Base-by-base conservation (phyloP, 2,888 invertebrate genomes). In the Eristalis arbustorum region DNA sequence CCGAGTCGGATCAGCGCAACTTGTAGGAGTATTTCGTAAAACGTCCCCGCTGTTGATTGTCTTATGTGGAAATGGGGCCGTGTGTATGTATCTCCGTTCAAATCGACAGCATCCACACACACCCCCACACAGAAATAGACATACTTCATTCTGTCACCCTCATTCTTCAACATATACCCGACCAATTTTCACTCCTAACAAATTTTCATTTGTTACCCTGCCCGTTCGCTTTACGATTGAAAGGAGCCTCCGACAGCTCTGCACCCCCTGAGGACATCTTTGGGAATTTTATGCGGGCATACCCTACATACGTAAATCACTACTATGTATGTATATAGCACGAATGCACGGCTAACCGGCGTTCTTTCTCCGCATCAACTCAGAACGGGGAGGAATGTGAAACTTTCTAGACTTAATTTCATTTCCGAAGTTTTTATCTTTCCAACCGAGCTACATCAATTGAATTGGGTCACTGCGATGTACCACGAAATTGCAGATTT, bases 361-460 rank as follows among this genome's bases (percentile, higher is more conserved):
- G 42, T 18, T 18, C 6, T 31, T 34, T 6, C 31, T 23, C 28
- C 25, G 34, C 62, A 57, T 40, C 22, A 80, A 37, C 79, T 42
- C 42, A 67, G 71, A 67, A 68, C 75, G 79, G 75, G 62, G 57
- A 59, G 49, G 72, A 80, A 84, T 76, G 69, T 68, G 67, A 80
- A 80, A 84, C 79, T 84, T 80, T 80, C 80, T 72, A 84, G 80
- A 80, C 84, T 76, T 84, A 84, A 84, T 80, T 84, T 80, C 57
- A 76, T 84, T 84, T 84, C 76, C 84, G 42, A 84, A 72, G 80
- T 78, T 84, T 79, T 76, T 68, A 80, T 80, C 75, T 63, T 40
- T 66, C 62, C 66, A 62, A 28, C 67, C 61, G 40, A 67, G 80
- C 18, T 42, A 67, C 66, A 79, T 71, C 49, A 74, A 84, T 67